A percentile compares a stretch with the other conserved stretches of the same genome.
Evolutionary conservation across 2,797 vertebrate genomes (phyloP).

Genomic region (Sebastes minor): DNA sequence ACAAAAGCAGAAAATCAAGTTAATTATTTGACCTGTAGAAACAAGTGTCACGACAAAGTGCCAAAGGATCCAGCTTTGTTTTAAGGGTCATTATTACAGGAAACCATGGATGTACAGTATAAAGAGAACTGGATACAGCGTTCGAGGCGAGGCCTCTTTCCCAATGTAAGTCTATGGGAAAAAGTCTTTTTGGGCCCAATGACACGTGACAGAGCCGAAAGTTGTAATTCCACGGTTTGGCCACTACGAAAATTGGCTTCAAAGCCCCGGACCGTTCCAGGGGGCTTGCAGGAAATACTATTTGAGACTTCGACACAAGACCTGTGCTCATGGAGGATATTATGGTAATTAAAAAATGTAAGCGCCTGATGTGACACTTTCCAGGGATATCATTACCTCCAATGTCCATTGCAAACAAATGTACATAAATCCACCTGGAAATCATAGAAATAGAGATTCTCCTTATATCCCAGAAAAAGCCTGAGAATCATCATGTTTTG

Average conservation of each 20-base stretch:
- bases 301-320: not conserved
- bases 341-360: not conserved
- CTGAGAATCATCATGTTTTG: too few relatives aligned
- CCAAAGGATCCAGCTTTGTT: not conserved
- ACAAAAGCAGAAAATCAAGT: not conserved
- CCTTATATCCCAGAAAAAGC: not conserved
- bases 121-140: not conserved
- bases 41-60: not conserved
- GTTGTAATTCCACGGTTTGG: not conserved
- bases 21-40: not conserved
- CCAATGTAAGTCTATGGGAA: not conserved
- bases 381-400: too few relatives aligned
- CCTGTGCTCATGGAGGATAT: not conserved
- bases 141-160: not conserved
- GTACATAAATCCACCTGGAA: too few relatives aligned
- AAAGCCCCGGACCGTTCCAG: not conserved
- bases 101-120: not conserved
- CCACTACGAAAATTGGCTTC: not conserved
- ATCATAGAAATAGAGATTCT: too few relatives aligned
- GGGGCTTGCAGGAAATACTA: not conserved
- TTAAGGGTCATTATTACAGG: not conserved
- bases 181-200: not conserved
- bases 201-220: not conserved
- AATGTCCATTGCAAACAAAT: too few relatives aligned
- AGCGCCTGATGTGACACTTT: too few relatives aligned